A percentile compares a stretch with the other conserved stretches of the same genome.
Conservation (phyloP, 1,140 invertebrate genomes). For the Aphelinus atriplicis region DNA sequence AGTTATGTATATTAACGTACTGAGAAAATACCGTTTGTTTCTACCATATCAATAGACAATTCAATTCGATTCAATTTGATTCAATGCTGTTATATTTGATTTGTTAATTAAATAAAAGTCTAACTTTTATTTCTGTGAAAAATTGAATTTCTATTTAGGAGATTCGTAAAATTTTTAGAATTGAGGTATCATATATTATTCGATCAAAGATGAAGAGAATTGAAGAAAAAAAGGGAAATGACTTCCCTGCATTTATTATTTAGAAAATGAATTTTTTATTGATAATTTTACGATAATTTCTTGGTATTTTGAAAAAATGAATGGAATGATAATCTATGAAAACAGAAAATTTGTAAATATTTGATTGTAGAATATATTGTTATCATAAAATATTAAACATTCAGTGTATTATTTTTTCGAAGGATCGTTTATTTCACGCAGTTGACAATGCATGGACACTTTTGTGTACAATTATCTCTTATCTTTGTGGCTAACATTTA, state of each 20-base stretch:
- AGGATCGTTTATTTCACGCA: conserved; percentile 32
- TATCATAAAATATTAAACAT: conserved; percentile 9
- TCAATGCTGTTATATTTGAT: too few relatives aligned
- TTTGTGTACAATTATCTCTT: conserved; percentile 26
- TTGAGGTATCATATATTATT: background rate
- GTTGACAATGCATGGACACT: conserved; percentile 4
- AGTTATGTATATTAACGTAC: conserved; percentile 13
- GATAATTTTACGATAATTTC: too few relatives aligned
- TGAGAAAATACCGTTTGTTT: background rate
- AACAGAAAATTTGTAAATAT: conserved; percentile 21
- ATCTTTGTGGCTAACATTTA: conserved; percentile 32
- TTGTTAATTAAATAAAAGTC: background rate
- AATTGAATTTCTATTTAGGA: background rate
- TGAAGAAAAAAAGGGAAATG: too few relatives aligned
- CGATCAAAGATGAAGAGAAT: too few relatives aligned
- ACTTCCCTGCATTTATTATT: too few relatives aligned
- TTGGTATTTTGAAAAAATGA: too few relatives aligned
- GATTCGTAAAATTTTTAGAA: background rate
- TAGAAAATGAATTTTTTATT: too few relatives aligned
- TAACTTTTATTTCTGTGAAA: background rate
- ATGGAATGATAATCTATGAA: conserved; percentile 12
- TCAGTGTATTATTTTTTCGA: conserved; percentile 4
- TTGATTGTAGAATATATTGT: conserved; percentile 19
- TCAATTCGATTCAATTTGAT: too few relatives aligned
- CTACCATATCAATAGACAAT: background rate